These are phyloP conservation scores for Neelides folsomi DNA, from an alignment of 2,888 invertebrate species.

Conservation along the genomic window DNA sequence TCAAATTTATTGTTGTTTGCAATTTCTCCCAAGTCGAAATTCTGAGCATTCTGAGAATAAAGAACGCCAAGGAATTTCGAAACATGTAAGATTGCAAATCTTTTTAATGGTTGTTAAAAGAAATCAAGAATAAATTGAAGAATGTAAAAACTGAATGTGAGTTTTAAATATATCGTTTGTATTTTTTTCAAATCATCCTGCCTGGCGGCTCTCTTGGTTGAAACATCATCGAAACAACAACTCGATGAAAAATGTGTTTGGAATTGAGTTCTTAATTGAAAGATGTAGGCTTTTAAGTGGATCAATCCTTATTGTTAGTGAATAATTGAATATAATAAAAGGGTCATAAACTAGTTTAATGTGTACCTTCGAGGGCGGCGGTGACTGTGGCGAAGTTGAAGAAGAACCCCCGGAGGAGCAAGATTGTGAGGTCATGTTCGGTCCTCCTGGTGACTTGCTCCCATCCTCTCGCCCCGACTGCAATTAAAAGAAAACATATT, in stretches of 20 bases:
- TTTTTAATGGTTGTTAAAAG: no score
- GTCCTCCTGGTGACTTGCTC: conserved; percentile 42
- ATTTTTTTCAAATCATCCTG: background rate
- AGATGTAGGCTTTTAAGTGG: no score
- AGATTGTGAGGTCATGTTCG: conserved; percentile 40
- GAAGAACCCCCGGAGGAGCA: conserved; percentile 38
- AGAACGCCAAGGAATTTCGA: no score
- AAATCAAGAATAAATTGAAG: no score
- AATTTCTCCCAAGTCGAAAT: no score
- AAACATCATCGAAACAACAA: no score
- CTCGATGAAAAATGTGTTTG: background rate
- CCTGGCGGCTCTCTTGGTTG: background rate
- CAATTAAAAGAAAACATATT: conserved; percentile 32
- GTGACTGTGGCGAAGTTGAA: conserved; percentile 29
- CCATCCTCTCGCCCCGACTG: conserved; percentile 42
- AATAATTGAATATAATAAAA: conserved; percentile 3
- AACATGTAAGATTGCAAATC: no score
- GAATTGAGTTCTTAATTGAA: no score
- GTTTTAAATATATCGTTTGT: background rate
- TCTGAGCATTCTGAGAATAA: no score
- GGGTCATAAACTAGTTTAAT: background rate
- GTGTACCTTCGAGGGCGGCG: conserved; percentile 32
- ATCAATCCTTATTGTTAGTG: no score
- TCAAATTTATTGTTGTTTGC: no score
- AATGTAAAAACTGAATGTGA: no score